Conservation (phyloP, 2,797 vertebrate species). For the Zalophus californianus region DNA sequence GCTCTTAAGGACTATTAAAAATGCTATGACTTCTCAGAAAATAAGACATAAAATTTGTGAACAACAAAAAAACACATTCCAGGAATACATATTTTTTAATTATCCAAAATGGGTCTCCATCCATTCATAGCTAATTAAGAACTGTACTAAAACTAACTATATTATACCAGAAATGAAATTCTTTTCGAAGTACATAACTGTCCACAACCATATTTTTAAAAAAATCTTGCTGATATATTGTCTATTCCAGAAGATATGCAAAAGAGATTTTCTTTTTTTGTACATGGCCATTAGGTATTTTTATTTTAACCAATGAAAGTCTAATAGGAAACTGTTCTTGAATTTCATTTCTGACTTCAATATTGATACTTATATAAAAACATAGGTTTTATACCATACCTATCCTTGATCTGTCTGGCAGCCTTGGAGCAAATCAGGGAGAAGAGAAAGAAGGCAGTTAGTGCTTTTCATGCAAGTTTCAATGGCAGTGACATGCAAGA, state of each 20-base stretch:
- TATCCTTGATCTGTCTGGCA: conserved; percentile 97
- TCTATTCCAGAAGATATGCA: conserved; percentile 42
- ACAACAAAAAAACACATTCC: conserved; percentile 59
- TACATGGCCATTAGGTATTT: conserved; percentile 32
- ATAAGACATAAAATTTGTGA: conserved; percentile 57
- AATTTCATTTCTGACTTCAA: conserved; percentile 84
- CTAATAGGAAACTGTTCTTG: conserved; percentile 52
- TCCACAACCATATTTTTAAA: conserved; percentile 51
- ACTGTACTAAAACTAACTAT: conserved; percentile 76
- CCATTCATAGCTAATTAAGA: conserved; percentile 68
- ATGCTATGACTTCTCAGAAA: conserved; percentile 55
- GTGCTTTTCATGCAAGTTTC: conserved; percentile 90
- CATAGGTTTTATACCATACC: conserved; percentile 91
- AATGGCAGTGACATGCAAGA: conserved; percentile 88
- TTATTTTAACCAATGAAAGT: conserved; percentile 58
- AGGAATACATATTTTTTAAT: conserved; percentile 52
- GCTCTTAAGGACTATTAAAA: conserved; percentile 53
- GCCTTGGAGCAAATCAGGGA: conserved; percentile 91
- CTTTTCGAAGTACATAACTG: conserved; percentile 68
- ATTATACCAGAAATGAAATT: conserved; percentile 85
- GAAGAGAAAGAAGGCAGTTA: conserved; percentile 90
- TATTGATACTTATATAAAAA: conserved; percentile 83
- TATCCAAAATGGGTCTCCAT: conserved; percentile 55
- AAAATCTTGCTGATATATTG: conserved; percentile 14
- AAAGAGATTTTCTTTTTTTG: conserved; percentile 8